Base-by-base conservation (phyloP, 2,888 invertebrate genomes). In the Pristionchus maxplancki region DNA sequence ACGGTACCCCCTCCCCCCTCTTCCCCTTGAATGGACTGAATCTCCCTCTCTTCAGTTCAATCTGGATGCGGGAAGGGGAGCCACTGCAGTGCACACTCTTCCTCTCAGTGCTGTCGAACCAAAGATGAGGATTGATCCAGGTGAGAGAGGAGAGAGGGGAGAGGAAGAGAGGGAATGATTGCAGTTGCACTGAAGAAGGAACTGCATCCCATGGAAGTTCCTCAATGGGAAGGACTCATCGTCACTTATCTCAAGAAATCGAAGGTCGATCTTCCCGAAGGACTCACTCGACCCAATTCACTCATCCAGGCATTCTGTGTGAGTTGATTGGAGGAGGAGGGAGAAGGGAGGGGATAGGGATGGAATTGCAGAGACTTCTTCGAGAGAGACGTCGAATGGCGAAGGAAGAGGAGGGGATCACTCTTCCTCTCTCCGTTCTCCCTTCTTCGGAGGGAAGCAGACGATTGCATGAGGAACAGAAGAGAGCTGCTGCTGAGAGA, bases 221-320 rank as follows among this genome's bases (percentile, higher is more conserved):
- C 86, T 13, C 90, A 91, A 48, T 87, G 89, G n/a, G 91, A 91
- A 83, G 64, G 88, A 4, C 90, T 92, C 20, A 88, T 90, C 8
- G 40, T 87, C 3, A 90, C 90, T 48, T 34, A 91, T 15, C 86
- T 83, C 1, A 78, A 58, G 44, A 91, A 91, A 78, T 74, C 58
- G 50, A 81, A 83, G 34, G 90, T 92, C 8, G 91, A 91, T 50
- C 86, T 92, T n/a, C 89, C 92, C 15, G 88, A 89, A 20, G 91
- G 91, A 40, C 91, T 92, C 37, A 90, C 91, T 58, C 90, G 91
- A 13, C 91, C 92, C 0, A 90, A 91, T 1, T 90, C 90, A 24
- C 90, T 92, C 15, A 74, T 92, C 24, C 84, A 90, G 50, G 84
- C 88, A 40, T 48, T 78, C 44, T 28, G 24, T 24, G 78, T 78